Base-by-base conservation (phyloP, 2,113 vertebrate genomes). In the Halichoeres trimaculatus region DNA sequence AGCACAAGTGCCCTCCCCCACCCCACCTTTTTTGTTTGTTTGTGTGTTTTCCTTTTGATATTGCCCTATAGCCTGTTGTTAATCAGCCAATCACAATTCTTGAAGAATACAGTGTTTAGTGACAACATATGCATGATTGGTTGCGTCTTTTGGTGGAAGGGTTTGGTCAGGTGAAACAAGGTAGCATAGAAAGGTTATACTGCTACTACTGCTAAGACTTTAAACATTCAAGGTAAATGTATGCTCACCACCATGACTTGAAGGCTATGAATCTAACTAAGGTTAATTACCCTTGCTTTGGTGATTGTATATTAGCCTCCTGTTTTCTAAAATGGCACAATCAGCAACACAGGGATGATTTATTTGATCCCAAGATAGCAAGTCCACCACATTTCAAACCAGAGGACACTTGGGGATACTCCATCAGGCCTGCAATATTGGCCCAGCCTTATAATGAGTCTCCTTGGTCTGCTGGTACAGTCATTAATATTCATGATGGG, bases 401-500 rank as follows among this genome's bases (percentile, higher is more conserved):
- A 8, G 1, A 16, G 22, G 48, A 10, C 58, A 75, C 58, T 2
- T 4, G 48, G 73, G 35, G 61, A 78, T 66, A 17, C 8, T 57
- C 43, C 30, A 22, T 13, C n/a, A 26, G 26, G 19, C 51, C 53
- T 78, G 52, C 50, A 68, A 55, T 73, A 73, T 78, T 57, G 59
- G 30, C 19, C 51, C 40, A 34, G 43, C 17, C 0, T 76, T 43
- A 38, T 74, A 80, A 85, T 80, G 69, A 85, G 70, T 74, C 72
- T 72, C 58, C 22, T 61, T 64, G 30, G 75, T 80, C 54, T 76
- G 52, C 23, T 68, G 69, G 26, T 35, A 23, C 60, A 6, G 12
- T 63, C 61, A 54, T 77, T 62, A 61, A 72, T 85, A 87, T 88
- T 84, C 67, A 86, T 69, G 60, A 16, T 41, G 10, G 30, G 22